A percentile compares a stretch with the other conserved stretches of the same genome.
phyloP scores from a whole-genome alignment of 2,113 vertebrate species.

The Isurus oxyrinchus region DNA sequence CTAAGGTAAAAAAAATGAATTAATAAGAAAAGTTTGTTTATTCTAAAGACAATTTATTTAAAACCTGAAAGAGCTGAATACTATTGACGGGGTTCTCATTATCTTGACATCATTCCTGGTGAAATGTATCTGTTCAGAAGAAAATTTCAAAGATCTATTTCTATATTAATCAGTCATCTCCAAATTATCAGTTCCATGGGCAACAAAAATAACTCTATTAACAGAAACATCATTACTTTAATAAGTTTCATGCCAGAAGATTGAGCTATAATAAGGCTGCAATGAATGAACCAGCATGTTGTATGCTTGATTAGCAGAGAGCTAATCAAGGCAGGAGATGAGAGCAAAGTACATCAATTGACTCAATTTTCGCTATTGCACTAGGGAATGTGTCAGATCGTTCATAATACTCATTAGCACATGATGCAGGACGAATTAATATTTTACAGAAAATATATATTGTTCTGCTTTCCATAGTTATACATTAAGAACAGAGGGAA shows the following conservation, averaged over 20 bases:
- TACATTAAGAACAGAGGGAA: background rate
- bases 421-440: background rate
- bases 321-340: constrained; percentile 15
- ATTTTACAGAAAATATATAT: background rate
- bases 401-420: background rate
- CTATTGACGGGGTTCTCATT: background rate
- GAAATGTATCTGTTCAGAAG: background rate
- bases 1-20: background rate
- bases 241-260: background rate
- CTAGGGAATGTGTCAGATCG: background rate
- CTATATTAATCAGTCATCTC: constrained; percentile 6
- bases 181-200: background rate
- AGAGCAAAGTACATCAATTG: background rate
- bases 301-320: constrained; percentile 18
- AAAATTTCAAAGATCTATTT: background rate
- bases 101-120: background rate
- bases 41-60: background rate
- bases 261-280: background rate
- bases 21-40: background rate
- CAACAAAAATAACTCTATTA: background rate
- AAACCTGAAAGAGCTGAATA: background rate
- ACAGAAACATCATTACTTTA: constrained; percentile 8
- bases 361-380: background rate
- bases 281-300: background rate
- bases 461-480: background rate